Conservation (phyloP, 2,888 invertebrate species). For the Acronicta leporina region DNA sequence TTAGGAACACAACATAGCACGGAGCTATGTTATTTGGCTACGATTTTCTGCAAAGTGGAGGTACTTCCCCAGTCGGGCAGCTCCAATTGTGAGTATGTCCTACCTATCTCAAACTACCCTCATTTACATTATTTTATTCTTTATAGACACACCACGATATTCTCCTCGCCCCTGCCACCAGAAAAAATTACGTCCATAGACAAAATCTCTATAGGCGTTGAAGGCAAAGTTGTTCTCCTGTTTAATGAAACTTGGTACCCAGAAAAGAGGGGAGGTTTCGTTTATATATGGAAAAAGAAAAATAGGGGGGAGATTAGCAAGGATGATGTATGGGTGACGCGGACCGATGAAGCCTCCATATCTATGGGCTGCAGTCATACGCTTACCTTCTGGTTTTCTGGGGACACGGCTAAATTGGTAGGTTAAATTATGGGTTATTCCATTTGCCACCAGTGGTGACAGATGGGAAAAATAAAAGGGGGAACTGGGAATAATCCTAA, state of each 20-base stretch:
- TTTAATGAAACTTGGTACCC: constrained; percentile 51
- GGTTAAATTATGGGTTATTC: constrained; percentile 6
- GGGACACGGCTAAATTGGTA: constrained; percentile 45
- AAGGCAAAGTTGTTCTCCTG: constrained; percentile 44
- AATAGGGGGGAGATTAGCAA: background rate
- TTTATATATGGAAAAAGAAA: background rate
- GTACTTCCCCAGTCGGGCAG: too few species aligned
- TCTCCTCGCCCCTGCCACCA: constrained; percentile 84
- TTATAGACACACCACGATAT: constrained; percentile 70
- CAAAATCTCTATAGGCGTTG: constrained; percentile 87
- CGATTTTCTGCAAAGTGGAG: too few species aligned
- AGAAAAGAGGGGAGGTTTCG: background rate
- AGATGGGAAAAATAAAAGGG: too few species aligned
- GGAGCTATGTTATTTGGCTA: too few species aligned
- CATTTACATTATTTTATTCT: background rate
- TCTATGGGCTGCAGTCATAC: constrained; percentile 43
- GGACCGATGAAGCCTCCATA: background rate
- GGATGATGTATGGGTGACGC: constrained; percentile 1
- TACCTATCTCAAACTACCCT: too few species aligned
- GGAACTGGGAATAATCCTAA: too few species aligned
- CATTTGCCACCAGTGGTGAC: too few species aligned
- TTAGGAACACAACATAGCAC: too few species aligned
- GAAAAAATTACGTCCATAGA: constrained; percentile 86
- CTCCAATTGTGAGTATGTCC: too few species aligned
- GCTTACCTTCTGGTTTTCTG: constrained; percentile 31